Conservation (phyloP, 2,113 vertebrate genomes). For the Scopus umbretta region DNA sequence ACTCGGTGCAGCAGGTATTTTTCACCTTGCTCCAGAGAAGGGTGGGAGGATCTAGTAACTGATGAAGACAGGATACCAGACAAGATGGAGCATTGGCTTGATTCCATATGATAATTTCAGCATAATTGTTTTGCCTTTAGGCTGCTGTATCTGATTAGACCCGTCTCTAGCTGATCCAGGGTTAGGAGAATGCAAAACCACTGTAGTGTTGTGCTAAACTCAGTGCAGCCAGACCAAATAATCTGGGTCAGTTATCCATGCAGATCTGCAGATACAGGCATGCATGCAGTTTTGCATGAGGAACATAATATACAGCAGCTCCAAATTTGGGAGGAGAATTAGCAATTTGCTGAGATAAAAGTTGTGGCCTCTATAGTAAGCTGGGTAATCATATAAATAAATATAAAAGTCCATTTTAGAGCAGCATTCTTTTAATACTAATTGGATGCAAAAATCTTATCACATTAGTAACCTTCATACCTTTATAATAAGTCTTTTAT, state of each 20-base stretch:
- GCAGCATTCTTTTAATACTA: constrained; percentile 51
- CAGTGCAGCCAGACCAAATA: background rate
- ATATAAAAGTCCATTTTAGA: constrained; percentile 51
- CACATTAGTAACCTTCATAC: constrained; percentile 68
- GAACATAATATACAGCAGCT: background rate
- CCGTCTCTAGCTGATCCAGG: constrained; percentile 24
- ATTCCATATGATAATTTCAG: constrained; percentile 57
- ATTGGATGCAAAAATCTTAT: constrained; percentile 68
- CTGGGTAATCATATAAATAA: constrained; percentile 47
- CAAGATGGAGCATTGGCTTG: constrained; percentile 34
- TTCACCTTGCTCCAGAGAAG: constrained; percentile 27
- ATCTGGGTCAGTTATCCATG: constrained; percentile 8
- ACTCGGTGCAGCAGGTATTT: background rate
- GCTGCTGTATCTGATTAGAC: constrained; percentile 54
- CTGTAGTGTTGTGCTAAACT: constrained; percentile 23
- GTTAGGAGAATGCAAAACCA: constrained; percentile 47
- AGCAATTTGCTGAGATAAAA: constrained; percentile 48
- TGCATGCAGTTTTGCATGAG: background rate
- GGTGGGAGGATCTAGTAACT: constrained; percentile 37
- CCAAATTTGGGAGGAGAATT: background rate
- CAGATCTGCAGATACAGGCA: constrained; percentile 3
- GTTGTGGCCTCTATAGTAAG: background rate
- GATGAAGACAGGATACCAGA: constrained; percentile 52
- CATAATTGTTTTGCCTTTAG: constrained; percentile 59
- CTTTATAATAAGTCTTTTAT: constrained; percentile 71